Evolutionary conservation across 2,797 vertebrate genomes (phyloP), one percentile per base, ranked within the genome.

Genomic region (Schizopygopsis pylzovi): DNA sequence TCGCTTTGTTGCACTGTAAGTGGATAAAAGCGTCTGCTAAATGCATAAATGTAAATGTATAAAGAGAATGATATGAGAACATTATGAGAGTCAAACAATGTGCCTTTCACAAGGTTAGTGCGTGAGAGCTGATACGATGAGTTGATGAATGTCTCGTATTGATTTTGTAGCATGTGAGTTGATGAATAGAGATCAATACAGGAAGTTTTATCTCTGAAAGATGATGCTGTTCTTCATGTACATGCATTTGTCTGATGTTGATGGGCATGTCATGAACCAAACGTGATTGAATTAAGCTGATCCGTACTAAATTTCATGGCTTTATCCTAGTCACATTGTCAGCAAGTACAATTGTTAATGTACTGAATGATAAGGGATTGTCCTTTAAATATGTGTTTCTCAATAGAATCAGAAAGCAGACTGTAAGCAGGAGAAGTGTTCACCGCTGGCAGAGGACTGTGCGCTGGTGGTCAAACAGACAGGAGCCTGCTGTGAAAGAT

Each of bases 381-480:
- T 12, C 9, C 72, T 82, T 16, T 16, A 6, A 41, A n/a, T 28
- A 15, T 77, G 22, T 43, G 25, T 52, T 41, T 8, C 79, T 4
- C 78, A 20, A 45, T n/a, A 82, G 98, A 97, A 98, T 28, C 97
- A 97, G 88, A 99, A 99, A 91, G 98, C 97, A 41, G 97, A 97
- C 73, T 99, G 98, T 89, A 98, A 97, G 86, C 97, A 98, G 92
- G 98, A 99, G 93, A 99, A 97, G 90, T 99, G 98, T 89, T 97
- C 96, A 0, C 90, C 93, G 75, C 94, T 99, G 65, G 95, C 96
- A 1, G 96, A 97, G 65, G 97, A 99, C 92, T 99, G 98, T 49
- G 97, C 98, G 43, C 95, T 99, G 87, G 97, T 98, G 91, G 94
- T 99, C 90, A 99, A 99, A 89, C 98, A 98, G 93, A 96, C 95